phyloP scores from a whole-genome alignment of 1,140 invertebrate genomes.

The Heliconius nattereri region DNA sequence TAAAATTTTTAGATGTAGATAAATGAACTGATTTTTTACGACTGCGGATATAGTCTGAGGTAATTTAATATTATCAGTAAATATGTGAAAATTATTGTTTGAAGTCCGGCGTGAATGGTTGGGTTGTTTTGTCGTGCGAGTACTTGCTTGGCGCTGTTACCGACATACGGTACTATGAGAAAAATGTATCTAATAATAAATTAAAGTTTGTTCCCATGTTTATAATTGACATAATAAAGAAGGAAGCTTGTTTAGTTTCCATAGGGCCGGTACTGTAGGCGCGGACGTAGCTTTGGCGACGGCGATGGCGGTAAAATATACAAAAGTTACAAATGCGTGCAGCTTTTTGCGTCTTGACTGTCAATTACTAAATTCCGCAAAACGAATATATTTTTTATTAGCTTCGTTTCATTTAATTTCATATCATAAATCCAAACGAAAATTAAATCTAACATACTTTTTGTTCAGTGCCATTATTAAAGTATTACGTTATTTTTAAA shows the following conservation, averaged over 20 bases:
- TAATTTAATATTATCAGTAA: conserved; percentile 41
- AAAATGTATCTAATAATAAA: neutral
- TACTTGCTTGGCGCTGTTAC: conserved; percentile 38
- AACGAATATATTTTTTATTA: conserved; percentile 19
- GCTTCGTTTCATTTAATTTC: conserved; percentile 55
- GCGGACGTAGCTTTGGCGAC: neutral
- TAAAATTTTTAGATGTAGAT: conserved; percentile 47
- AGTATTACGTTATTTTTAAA: conserved; percentile 77
- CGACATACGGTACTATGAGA: neutral
- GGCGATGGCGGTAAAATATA: neutral
- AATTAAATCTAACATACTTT: conserved; percentile 57
- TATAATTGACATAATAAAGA: neutral
- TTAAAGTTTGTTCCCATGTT: neutral
- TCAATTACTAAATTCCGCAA: conserved; percentile 53
- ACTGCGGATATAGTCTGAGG: conserved; percentile 57
- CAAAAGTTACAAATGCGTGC: conserved; percentile 41
- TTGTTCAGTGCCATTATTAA: conserved; percentile 75
- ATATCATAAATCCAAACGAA: conserved; percentile 38
- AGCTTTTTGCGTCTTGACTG: conserved; percentile 60
- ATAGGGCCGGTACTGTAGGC: neutral
- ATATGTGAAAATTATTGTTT: conserved; percentile 65
- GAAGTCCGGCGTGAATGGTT: conserved; percentile 46
- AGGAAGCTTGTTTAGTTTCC: neutral
- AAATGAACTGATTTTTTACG: conserved; percentile 57
- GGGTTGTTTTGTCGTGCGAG: conserved; percentile 23